Evolutionary conservation across 1,140 invertebrate genomes (phyloP), one percentile per base, ranked within the genome.

Genomic region (Phortica variegata): DNA sequence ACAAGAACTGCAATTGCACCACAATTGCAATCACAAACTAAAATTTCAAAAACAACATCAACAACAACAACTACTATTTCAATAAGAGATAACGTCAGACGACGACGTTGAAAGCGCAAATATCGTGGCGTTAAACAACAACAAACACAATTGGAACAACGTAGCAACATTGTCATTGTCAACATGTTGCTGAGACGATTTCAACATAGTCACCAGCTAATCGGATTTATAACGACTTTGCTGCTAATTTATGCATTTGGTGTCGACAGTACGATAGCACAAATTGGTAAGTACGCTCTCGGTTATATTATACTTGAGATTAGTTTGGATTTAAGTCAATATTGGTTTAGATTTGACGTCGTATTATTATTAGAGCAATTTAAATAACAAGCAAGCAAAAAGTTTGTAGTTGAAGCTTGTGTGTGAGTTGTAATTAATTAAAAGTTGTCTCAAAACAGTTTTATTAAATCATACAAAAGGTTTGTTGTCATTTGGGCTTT

Each of bases 141-240:
- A n/a, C n/a, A n/a, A n/a, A n/a, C n/a, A n/a, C n/a, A 26, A 6
- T 26, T 26, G 23, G 5, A 21, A 52, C 54, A 49, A 47, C 41
- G 49, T 52, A 50, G 54, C 54, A 53, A 56, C 50, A 53, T 48
- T 21, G 23, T 32, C 43, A 36, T 26, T 47, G 46, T 38, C 49
- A 62, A 56, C 47, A 62, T 62, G 58, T 45, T 55, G 60, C 52
- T 55, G 43, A 53, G 55, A 45, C 58, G 55, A 47, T 55, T 46
- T 48, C 55, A 33, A 54, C 47, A 58, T 36, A 44, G 49, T 43
- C 15, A 21, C 40, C 38, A 37, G 36, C 43, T 53, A 55, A 60
- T 44, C 56, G 56, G 52, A 57, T 57, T 54, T 51, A 40, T 48
- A 47, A 42, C 32, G 45, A 43, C 41, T 44, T 34, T 53, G 38